A percentile compares a stretch with the other conserved stretches of the same genome.
These are phyloP conservation scores for Ecdyonurus torrentis DNA, from an alignment of 2,888 invertebrate genomes.

Conservation along the genomic window DNA sequence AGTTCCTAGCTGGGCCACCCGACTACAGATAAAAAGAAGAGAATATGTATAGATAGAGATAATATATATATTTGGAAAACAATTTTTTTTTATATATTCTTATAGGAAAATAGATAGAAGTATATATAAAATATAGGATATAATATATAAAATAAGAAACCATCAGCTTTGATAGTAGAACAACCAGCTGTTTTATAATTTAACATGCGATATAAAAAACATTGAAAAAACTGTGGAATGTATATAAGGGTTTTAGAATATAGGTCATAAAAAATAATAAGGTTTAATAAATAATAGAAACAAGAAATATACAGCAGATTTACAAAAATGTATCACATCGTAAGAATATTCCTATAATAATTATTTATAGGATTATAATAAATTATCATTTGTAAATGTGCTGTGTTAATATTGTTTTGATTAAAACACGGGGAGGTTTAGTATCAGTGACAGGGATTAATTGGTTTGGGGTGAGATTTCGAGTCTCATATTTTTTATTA, in stretches of 20 bases:
- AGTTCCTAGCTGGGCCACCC: constrained; percentile 49
- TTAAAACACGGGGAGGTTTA: background rate
- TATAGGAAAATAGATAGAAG: constrained; percentile 20
- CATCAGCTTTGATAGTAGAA: constrained; percentile 15
- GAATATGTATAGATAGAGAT: constrained; percentile 21
- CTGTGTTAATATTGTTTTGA: background rate
- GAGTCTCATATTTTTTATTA: no score
- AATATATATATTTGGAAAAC: constrained; percentile 16
- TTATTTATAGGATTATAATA: no score
- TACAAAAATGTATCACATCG: no score
- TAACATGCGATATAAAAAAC: constrained; percentile 6
- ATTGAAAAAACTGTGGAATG: constrained; percentile 9
- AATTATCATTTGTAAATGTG: background rate
- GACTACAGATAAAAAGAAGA: constrained; percentile 13
- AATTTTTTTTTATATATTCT: background rate
- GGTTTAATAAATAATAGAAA: background rate
- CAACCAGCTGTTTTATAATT: constrained; percentile 5
- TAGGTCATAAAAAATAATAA: constrained; percentile 4
- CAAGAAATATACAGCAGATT: background rate
- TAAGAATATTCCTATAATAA: no score
- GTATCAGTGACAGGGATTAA: background rate
- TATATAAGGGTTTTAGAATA: constrained; percentile 3
- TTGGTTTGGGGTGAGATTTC: background rate
- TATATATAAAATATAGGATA: constrained; percentile 27
- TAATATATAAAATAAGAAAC: constrained; percentile 13